Percentiles rank a stretch among this genome's conserved stretches.
These are phyloP conservation scores for Probosciger aterrimus DNA, from an alignment of 2,113 vertebrate genomes.

Conservation along the genomic window DNA sequence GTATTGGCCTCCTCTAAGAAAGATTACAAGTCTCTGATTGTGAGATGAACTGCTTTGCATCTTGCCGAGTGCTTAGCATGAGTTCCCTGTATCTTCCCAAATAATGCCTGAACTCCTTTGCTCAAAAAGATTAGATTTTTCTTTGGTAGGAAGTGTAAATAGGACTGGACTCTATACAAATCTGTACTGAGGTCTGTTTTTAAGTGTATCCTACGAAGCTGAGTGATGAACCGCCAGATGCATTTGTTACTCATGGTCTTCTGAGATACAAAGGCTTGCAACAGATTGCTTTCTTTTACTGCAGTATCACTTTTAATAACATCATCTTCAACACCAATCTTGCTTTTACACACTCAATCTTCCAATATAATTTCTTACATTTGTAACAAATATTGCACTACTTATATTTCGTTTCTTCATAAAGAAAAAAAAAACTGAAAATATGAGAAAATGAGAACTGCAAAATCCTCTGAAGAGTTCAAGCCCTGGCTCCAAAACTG, in stretches of 20 bases:
- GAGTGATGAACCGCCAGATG: neutral
- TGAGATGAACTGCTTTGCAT: neutral
- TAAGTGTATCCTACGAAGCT: neutral
- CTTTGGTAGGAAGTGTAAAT: neutral
- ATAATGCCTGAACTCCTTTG: neutral
- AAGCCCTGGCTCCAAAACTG: neutral
- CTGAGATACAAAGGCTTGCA: neutral
- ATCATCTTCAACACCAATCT: neutral
- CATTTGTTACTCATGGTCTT: neutral
- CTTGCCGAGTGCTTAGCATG: neutral
- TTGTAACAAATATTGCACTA: neutral
- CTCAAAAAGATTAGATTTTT: neutral
- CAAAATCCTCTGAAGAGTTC: neutral
- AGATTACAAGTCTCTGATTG: neutral
- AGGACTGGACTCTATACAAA: neutral
- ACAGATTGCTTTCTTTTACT: neutral
- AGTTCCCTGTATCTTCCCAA: neutral
- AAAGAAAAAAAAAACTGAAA: neutral
- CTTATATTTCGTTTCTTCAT: neutral
- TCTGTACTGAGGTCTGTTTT: neutral
- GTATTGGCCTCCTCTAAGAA: neutral
- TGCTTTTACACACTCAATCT: neutral
- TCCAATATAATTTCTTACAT: neutral
- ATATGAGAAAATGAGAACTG: neutral
- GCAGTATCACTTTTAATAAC: neutral